phyloP scores from a whole-genome alignment of 2,113 vertebrate genomes.

The Nothobranchius kuhntae region DNA sequence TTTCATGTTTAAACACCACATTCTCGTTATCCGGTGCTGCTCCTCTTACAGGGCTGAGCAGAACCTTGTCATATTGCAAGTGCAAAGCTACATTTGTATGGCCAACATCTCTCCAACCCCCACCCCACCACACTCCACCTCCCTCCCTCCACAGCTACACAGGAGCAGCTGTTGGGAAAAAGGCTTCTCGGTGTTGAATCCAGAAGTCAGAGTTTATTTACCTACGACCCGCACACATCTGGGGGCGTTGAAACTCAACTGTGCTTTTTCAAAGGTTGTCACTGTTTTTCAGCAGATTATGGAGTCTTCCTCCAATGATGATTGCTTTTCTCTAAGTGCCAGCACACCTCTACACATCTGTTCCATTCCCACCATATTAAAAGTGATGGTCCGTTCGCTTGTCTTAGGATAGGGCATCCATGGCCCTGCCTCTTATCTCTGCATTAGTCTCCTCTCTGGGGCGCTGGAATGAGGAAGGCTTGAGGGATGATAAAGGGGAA shows the following conservation, averaged over 20 bases:
- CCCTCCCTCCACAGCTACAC: constrained; percentile 13
- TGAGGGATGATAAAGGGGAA: constrained; percentile 66
- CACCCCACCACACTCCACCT: constrained; percentile 5
- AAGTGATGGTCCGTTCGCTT: constrained; percentile 15
- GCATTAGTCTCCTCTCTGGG: constrained; percentile 63
- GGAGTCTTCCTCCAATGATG: constrained; percentile 20
- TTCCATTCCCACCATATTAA: not conserved
- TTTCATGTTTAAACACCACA: constrained; percentile 55
- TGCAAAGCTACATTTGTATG: constrained; percentile 12
- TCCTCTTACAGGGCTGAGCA: constrained; percentile 36
- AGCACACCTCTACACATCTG: not conserved
- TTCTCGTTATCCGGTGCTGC: constrained; percentile 40
- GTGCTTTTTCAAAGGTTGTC: constrained; percentile 17
- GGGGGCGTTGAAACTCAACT: not conserved
- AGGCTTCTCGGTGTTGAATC: not conserved
- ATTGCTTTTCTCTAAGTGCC: constrained; percentile 6
- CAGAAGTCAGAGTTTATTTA: constrained; percentile 6
- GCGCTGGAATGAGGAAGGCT: constrained; percentile 41
- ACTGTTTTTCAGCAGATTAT: constrained; percentile 22
- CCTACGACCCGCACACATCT: constrained; percentile 2
- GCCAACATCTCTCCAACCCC: constrained; percentile 9
- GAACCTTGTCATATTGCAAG: constrained; percentile 43
- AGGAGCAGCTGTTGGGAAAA: constrained; percentile 11
- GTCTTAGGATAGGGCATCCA: constrained; percentile 30
- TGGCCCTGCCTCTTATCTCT: constrained; percentile 58